phyloP scores from a whole-genome alignment of 2,113 vertebrate genomes.

The Aplodontia rufa region DNA sequence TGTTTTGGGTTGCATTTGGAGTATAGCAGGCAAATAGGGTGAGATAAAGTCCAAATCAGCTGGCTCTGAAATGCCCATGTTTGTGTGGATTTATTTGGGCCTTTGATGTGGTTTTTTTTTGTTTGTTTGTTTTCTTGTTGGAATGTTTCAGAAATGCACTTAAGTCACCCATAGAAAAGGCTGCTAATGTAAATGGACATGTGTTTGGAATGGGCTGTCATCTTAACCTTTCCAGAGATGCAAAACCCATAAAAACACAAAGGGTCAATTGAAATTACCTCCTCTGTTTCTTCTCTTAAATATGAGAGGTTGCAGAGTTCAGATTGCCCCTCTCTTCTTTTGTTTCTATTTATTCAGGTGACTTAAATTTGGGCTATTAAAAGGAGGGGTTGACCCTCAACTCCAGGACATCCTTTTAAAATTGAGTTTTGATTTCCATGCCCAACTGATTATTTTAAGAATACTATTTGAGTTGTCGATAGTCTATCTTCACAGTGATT shows the following conservation, averaged over 20 bases:
- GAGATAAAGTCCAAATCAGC: conserved; percentile 66
- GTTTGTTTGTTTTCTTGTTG: conserved; percentile 52
- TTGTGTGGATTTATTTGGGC: conserved; percentile 57
- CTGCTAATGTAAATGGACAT: conserved; percentile 65
- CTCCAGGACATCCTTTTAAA: conserved; percentile 50
- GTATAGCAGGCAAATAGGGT: conserved; percentile 48
- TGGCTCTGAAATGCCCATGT: conserved; percentile 52
- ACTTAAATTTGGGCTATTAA: conserved; percentile 69
- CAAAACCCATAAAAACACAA: conserved; percentile 62
- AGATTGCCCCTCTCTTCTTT: conserved; percentile 15
- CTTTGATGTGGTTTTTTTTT: conserved; percentile 74
- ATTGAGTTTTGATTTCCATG: conserved; percentile 53
- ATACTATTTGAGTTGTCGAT: conserved; percentile 35
- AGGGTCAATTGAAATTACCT: conserved; percentile 65
- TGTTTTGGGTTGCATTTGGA: conserved; percentile 58
- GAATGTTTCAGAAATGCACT: conserved; percentile 75
- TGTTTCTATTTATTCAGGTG: conserved; percentile 76
- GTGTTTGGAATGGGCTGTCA: conserved; percentile 68
- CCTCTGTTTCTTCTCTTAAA: conserved; percentile 71
- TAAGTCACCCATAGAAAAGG: conserved; percentile 66
- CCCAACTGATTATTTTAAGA: conserved; percentile 70
- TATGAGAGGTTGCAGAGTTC: conserved; percentile 58
- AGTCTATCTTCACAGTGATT: conserved; percentile 50
- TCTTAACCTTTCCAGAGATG: conserved; percentile 70
- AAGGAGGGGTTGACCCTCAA: conserved; percentile 42